Evolutionary conservation across 2,797 vertebrate genomes (phyloP).

Genomic region (Leuciscus waleckii): DNA sequence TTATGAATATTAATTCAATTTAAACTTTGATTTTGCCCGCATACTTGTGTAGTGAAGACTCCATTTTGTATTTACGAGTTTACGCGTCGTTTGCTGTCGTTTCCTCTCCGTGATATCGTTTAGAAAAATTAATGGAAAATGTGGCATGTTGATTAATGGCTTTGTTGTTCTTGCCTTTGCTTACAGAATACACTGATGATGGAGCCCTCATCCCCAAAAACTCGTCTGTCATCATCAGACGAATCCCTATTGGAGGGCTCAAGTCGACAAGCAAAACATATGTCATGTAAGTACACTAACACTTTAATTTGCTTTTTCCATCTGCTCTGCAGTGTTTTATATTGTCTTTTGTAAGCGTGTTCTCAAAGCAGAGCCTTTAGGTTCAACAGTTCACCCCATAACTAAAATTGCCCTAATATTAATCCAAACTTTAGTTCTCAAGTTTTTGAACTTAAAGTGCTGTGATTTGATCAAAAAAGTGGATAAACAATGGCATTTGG

Average conservation of each 20-base stretch:
- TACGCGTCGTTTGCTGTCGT: neutral
- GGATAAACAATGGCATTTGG: neutral
- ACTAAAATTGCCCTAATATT: neutral
- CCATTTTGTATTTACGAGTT: neutral
- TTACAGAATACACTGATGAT: constrained; percentile 90
- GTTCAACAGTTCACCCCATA: neutral
- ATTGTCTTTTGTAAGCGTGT: neutral
- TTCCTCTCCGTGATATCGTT: neutral
- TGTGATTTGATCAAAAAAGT: too few relatives aligned
- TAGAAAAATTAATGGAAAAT: neutral
- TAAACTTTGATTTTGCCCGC: neutral
- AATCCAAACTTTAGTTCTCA: too few relatives aligned
- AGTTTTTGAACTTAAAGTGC: neutral
- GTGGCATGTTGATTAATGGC: neutral
- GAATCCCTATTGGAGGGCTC: constrained; percentile 89
- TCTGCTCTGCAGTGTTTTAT: neutral
- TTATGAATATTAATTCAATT: neutral
- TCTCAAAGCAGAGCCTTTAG: neutral
- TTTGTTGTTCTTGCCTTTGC: neutral
- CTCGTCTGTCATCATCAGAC: constrained; percentile 91
- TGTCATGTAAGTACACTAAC: constrained; percentile 83
- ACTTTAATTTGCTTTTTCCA: neutral
- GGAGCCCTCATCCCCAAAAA: constrained; percentile 90
- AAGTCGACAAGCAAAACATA: constrained; percentile 89
- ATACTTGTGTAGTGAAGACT: neutral